phyloP scores from a whole-genome alignment of 2,113 vertebrate genomes.

The Oreochromis niloticus region DNA sequence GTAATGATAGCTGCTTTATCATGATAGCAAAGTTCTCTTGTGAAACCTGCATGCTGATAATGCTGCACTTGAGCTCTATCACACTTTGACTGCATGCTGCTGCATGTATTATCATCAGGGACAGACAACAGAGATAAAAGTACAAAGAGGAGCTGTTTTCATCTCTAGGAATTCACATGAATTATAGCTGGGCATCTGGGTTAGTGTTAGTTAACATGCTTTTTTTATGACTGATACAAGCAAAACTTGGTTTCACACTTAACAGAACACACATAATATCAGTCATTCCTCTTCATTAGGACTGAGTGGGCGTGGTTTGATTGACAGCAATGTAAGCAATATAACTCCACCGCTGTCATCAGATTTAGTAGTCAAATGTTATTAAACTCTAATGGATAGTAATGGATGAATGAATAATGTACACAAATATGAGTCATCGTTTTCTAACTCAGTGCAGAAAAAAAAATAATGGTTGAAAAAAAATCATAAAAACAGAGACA shows the following conservation, averaged over 20 bases:
- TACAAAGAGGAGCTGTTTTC: neutral
- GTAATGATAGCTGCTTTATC: constrained; percentile 20
- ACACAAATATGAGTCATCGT: neutral
- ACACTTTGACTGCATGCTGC: neutral
- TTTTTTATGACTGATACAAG: neutral
- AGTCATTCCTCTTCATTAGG: neutral
- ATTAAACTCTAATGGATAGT: neutral
- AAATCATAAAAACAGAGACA: neutral
- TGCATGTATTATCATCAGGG: neutral
- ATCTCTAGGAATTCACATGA: neutral
- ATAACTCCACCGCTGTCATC: neutral
- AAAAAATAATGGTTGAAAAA: neutral
- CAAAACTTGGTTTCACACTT: neutral
- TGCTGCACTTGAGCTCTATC: neutral
- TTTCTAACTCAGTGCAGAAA: neutral
- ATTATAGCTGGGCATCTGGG: neutral
- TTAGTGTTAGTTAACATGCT: neutral
- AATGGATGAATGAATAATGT: neutral
- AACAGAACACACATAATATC: neutral
- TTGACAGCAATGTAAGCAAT: neutral
- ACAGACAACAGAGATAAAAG: neutral
- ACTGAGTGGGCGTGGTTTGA: neutral
- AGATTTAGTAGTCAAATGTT: neutral
- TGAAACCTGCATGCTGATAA: neutral
- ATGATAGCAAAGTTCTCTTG: neutral